Conservation (phyloP, 2,113 vertebrate species). For the Lasiurus borealis region DNA sequence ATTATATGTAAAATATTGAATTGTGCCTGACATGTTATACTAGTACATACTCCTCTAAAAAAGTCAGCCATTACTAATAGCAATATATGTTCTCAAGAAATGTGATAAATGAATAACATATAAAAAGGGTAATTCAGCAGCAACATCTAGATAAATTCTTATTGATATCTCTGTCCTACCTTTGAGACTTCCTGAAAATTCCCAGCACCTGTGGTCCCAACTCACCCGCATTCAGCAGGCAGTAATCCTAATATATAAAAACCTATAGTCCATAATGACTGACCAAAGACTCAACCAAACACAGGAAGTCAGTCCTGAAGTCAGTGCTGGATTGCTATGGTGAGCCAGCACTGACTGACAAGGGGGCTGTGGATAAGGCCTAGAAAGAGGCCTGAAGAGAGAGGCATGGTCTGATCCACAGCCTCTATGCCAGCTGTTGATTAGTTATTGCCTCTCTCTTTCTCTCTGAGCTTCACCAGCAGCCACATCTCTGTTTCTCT, state of each 20-base stretch:
- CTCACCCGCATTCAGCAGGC: neutral
- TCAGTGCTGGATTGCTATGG: too few species aligned
- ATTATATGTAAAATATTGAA: neutral
- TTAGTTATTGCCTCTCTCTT: too few species aligned
- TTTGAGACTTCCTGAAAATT: conserved; percentile 37
- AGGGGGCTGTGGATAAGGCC: too few species aligned
- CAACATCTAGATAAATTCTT: conserved; percentile 17
- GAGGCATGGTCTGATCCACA: too few species aligned
- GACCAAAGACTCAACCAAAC: too few species aligned
- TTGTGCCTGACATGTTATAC: neutral
- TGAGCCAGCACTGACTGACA: too few species aligned
- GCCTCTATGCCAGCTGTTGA: too few species aligned
- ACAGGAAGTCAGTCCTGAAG: too few species aligned
- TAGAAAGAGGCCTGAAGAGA: too few species aligned
- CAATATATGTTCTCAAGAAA: neutral
- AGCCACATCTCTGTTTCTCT: too few species aligned
- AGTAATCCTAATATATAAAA: neutral
- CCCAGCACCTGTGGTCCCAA: neutral
- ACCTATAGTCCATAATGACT: too few species aligned
- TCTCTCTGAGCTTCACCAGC: too few species aligned
- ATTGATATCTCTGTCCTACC: neutral
- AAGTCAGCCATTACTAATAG: neutral
- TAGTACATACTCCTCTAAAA: neutral
- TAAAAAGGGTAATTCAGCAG: neutral
- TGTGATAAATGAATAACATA: conserved; percentile 8